A percentile compares a stretch with the other conserved stretches of the same genome.
phyloP scores from a whole-genome alignment of 2,888 invertebrate species.

The Dexiosoma caninum region DNA sequence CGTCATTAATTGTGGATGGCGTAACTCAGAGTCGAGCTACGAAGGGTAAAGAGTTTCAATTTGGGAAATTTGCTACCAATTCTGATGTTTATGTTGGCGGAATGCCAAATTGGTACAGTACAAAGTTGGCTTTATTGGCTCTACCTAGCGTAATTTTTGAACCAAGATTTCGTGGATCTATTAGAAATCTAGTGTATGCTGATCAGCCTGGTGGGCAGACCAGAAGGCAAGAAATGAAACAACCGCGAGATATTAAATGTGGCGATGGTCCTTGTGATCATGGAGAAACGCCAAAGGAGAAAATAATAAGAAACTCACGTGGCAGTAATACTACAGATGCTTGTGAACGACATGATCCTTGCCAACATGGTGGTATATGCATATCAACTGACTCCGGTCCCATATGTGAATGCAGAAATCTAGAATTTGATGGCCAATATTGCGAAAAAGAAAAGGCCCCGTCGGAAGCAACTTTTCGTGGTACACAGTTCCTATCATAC shows the following conservation, averaged over 20 bases:
- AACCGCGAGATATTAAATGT: slow-evolving; percentile 85
- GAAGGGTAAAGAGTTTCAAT: slow-evolving; percentile 91
- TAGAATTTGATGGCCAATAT: slow-evolving; percentile 94
- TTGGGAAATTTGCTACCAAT: slow-evolving; percentile 91
- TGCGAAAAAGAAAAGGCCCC: slow-evolving; percentile 97
- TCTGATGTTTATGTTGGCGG: slow-evolving; percentile 98
- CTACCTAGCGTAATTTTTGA: slow-evolving; percentile 95
- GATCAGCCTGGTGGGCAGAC: slow-evolving; percentile 88
- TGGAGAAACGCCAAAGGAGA: slow-evolving; percentile 76
- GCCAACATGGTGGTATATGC: slow-evolving; percentile 96
- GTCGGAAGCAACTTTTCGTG: slow-evolving; percentile 94
- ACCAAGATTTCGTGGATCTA: slow-evolving; percentile 92
- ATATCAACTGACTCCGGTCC: slow-evolving; percentile 97
- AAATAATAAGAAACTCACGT: slow-evolving; percentile 74
- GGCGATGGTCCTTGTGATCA: slow-evolving; percentile 78
- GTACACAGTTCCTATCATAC: slow-evolving; percentile 93
- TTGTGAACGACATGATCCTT: slow-evolving; percentile 92
- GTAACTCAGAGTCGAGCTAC: slow-evolving; percentile 87
- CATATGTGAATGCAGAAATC: slow-evolving; percentile 95
- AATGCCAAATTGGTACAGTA: slow-evolving; percentile 94
- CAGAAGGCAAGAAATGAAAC: slow-evolving; percentile 90
- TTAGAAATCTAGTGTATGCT: slow-evolving; percentile 93
- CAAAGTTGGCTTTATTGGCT: slow-evolving; percentile 90
- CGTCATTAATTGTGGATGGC: slow-evolving; percentile 92
- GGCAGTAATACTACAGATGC: slow-evolving; percentile 86